Percentiles rank a stretch among this genome's conserved stretches.
Evolutionary conservation across 2,797 vertebrate species (phyloP).

Genomic region (Pagetopsis macropterus): DNA sequence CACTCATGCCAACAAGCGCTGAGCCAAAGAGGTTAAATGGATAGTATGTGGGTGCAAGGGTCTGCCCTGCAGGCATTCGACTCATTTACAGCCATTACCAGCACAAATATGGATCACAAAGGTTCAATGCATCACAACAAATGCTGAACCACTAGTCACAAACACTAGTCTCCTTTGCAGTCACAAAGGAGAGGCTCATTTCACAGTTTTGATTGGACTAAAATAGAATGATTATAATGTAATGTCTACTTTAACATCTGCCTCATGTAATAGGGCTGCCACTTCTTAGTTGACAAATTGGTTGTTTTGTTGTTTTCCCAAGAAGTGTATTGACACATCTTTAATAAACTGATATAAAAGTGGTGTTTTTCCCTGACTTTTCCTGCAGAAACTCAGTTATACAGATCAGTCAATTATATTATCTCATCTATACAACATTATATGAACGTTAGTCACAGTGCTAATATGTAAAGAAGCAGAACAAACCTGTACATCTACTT

Average conservation of each 20-base stretch:
- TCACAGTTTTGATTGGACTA: neutral
- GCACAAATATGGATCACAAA: constrained; percentile 43
- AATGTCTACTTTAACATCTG: neutral
- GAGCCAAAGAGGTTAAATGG: constrained; percentile 49
- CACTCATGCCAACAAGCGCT: constrained; percentile 35
- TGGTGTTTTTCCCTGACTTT: no score
- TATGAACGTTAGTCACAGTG: no score
- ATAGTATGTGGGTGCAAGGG: constrained; percentile 33
- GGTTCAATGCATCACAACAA: neutral
- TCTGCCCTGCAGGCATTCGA: constrained; percentile 32
- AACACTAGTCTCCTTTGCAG: no score
- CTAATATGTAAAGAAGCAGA: neutral
- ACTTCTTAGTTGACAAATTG: no score
- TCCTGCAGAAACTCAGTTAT: no score
- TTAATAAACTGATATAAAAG: no score
- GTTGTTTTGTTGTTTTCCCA: no score
- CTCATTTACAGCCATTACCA: constrained; percentile 48
- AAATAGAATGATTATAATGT: neutral
- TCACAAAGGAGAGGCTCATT: constrained; percentile 9
- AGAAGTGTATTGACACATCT: no score
- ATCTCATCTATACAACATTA: no score
- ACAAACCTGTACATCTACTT: neutral
- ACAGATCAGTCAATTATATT: no score
- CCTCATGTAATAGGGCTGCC: no score
- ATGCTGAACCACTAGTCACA: neutral